Base-by-base conservation (phyloP, 2,888 invertebrate species). In the Cryptosula pallasiana region DNA sequence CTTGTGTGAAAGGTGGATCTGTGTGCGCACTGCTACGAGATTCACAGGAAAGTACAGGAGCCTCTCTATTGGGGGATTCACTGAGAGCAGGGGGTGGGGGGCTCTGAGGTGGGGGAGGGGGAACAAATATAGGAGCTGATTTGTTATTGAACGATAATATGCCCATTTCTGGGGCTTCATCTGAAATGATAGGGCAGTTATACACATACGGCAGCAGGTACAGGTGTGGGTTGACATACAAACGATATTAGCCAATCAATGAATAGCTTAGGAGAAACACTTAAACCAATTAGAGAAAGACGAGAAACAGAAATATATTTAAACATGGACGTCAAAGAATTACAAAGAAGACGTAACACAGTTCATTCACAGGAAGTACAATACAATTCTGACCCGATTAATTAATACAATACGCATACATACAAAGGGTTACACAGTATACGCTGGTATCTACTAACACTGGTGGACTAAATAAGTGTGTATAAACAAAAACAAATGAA, bases 121-220 rank as follows among this genome's bases (percentile, higher is more conserved):
- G 32, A 2, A 63, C 32, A 63, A 63, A 63, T 63, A 63, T 63
- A 13, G 63, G 63, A 29, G 63, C 32, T 3, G 63, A 32, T 34
- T 63, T 63, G 32, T 13, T 20, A 63, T 32, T 63, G 27, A 63
- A 63, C 13, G 63, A 63, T n/a, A 27, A 5, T 29, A 63, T 32
- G 29, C 63, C 63, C 34, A 63, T 63, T 27, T 63, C 63, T 5
- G 63, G 63, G 32, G 63, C 32, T 27, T 63, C 63, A n/a, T 63
- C 63, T 63, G 63, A 20, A 63, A 63, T 20, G 2, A 27, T 25
- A 32, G 45, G 45, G 20, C n/a, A 13, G 45, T 45, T 45, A 20
- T 20, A 45, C 45, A 45, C 45, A 45, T 20, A 45, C 20, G 20
- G 20, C 45, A 45, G 45, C 5, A 45, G 45, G 20, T 45, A 45